Base-by-base conservation (phyloP, 2,113 vertebrate genomes). In the Bubo blakistoni region DNA sequence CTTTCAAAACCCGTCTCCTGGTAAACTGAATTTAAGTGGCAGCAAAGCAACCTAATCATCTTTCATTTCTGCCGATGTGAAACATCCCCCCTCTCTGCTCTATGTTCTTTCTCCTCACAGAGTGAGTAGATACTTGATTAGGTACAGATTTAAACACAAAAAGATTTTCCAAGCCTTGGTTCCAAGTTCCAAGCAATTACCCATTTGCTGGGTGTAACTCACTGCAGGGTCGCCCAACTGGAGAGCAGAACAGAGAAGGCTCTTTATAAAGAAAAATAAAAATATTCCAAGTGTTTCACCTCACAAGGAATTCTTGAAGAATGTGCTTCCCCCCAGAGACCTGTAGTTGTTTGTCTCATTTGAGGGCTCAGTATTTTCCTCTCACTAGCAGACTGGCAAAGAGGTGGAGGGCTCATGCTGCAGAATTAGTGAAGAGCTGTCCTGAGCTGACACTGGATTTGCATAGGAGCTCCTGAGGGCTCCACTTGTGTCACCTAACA, bases 131-230 rank as follows among this genome's bases (percentile, higher is more conserved):
- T 84, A 59, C 63, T 97, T 95, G 88, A 95, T 96, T 96, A 92
- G 92, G 91, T 94, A 81, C 95, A 96, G 88, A 94, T 94, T 94
- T 92, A 88, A 96, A 81, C 77, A 93, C 77, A 95, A 93, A 79
- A 95, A 88, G 62, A 87, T 93, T 92, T 95, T 94, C 88, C 72
- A 91, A 86, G 61, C 70, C 76, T 91, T 25, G 2, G 72, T 92
- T 96, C 91, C 76, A 90, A 91, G 96, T 93, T 96, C 90, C 88
- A 84, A 81, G 91, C 83, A 96, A 96, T 93, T 93, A 93, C 73
- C 82, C 69, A 57, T 79, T 96, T 82, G 57, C 86, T 95, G 92
- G 91, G 86, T 96, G 86, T 92, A 95, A 92, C 92, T 94, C 81
- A 84, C 51, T 94, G 73, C 86, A 32, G 81, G 66, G 72, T 95